Conservation (phyloP, 2,888 invertebrate species). For the Acanthopleura granulata region DNA sequence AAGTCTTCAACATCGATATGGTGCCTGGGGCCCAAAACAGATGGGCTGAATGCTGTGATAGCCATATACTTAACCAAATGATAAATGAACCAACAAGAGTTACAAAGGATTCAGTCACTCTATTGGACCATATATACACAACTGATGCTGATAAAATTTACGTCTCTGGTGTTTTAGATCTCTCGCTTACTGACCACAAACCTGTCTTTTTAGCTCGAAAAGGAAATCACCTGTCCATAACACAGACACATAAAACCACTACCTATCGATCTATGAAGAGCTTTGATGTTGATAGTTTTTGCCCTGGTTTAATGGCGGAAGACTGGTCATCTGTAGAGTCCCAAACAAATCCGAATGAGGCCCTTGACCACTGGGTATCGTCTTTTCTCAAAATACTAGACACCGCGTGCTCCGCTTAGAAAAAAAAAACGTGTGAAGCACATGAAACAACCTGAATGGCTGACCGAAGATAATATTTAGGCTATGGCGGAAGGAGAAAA, state of each 20-base stretch:
- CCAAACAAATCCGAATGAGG: neutral
- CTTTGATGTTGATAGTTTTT: neutral
- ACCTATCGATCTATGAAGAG: neutral
- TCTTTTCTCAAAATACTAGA: slow-evolving; percentile 5
- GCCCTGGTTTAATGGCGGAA: neutral
- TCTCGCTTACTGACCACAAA: neutral
- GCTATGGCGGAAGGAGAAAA: no score
- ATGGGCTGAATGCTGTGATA: slow-evolving; percentile 6
- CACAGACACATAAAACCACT: neutral
- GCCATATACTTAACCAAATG: neutral
- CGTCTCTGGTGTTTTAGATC: neutral
- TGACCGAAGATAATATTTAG: no score
- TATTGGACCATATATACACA: slow-evolving; percentile 6
- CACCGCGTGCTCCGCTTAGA: no score
- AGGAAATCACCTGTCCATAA: neutral
- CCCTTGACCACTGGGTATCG: neutral
- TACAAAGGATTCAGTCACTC: neutral
- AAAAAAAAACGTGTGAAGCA: no score
- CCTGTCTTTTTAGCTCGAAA: neutral
- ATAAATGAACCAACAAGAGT: neutral
- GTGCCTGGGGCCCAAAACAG: neutral
- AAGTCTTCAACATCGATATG: neutral
- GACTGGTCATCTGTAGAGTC: neutral
- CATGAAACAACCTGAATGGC: no score
- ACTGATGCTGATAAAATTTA: neutral